A percentile compares a stretch with the other conserved stretches of the same genome.
Conservation (phyloP, 2,113 vertebrate species). For the Hippocampus zosterae region DNA sequence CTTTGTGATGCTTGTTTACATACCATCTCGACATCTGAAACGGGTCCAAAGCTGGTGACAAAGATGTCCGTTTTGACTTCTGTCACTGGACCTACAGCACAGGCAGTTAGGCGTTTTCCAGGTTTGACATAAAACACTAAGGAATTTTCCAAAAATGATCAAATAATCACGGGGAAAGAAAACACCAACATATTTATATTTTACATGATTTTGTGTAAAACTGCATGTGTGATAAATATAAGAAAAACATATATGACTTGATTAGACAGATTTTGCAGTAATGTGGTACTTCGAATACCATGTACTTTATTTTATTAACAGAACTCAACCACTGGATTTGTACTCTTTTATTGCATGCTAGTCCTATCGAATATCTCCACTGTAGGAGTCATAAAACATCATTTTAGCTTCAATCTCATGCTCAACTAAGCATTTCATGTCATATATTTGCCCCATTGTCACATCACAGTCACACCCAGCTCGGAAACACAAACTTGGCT, state of each 20-base stretch:
- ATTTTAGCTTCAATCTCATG: not conserved
- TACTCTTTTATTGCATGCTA: not conserved
- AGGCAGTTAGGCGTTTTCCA: not conserved
- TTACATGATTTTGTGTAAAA: too few relatives aligned
- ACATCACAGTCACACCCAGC: not conserved
- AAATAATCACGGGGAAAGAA: not conserved
- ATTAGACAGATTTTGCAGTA: not conserved
- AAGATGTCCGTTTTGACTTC: slow-evolving; percentile 83
- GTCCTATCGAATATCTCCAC: not conserved
- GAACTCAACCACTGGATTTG: not conserved
- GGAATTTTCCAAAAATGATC: not conserved
- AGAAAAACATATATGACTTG: not conserved
- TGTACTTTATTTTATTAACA: not conserved
- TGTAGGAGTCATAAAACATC: not conserved
- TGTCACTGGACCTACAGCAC: slow-evolving; percentile 73
- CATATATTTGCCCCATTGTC: not conserved
- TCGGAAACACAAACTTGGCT: not conserved
- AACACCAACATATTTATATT: not conserved
- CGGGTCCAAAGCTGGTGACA: slow-evolving; percentile 81
- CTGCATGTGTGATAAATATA: too few relatives aligned
- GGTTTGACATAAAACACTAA: too few relatives aligned
- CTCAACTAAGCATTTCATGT: not conserved
- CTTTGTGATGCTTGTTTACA: slow-evolving; percentile 32
- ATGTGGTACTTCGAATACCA: not conserved
- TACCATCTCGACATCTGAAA: slow-evolving; percentile 82